Base-by-base conservation (phyloP, 2,113 vertebrate species). In the Galbula dea region DNA sequence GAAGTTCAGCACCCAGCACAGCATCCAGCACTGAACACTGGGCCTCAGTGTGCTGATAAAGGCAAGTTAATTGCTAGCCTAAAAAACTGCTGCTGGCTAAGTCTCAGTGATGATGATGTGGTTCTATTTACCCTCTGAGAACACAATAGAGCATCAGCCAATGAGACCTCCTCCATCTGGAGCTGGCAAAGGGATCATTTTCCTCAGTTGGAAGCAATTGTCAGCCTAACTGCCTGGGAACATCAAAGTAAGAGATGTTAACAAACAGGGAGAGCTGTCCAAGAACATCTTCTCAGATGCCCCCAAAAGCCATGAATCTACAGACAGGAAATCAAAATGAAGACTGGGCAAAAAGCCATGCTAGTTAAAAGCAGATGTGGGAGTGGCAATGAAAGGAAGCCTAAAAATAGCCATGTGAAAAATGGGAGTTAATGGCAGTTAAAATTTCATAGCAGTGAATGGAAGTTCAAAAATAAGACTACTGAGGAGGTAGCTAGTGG, bases 321-420 rank as follows among this genome's bases (percentile, higher is more conserved):
- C 57, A 82, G 84, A 71, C 18, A 59, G 6, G 66, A 58, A 89
- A 61, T 63, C 67, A 75, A 82, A 95, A 76, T 82, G 26, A n/a
- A 65, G 14, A 10, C 66, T 23, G 46, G 91, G 93, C 85, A 91
- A 76, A 88, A 89, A 91, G 96, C 93, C 91, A 72, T 0, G 8
- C 51, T 54, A 87, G 67, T 69, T 96, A 80, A 93, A 95, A 91
- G 72, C 89, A 95, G 89, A 79, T 89, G 93, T 88, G 63, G 13
- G 57, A 55, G 57, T 73, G 89, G 78, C 87, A 85, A 3, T 58
- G 78, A 87, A 85, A 85, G 71, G 93, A 87, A 94, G 67, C 54
- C 63, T 82, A 73, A 80, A 88, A 94, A 91, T 91, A 94, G 15
- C 4, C 0, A 7, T 29, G 41, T 21, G 15, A 76, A 88, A 85